Conservation (phyloP, 2,888 invertebrate species). For the Dendrolimus pini region DNA sequence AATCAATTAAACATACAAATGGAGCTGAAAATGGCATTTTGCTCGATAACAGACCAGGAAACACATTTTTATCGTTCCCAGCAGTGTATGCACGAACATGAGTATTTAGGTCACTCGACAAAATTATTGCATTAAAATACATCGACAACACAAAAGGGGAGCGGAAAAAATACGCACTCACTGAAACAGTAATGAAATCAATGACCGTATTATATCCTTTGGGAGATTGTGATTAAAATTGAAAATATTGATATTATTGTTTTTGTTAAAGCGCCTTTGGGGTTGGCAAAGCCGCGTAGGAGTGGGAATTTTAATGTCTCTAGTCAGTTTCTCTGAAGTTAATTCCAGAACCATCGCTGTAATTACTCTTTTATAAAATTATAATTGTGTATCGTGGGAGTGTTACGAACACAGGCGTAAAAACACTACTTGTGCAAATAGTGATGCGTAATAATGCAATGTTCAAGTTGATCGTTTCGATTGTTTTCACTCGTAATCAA, state of each 20-base stretch:
- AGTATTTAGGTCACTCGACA: neutral
- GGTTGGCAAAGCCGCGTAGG: no score
- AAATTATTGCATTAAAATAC: neutral
- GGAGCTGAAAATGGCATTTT: neutral
- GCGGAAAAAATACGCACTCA: neutral
- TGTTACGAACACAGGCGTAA: no score
- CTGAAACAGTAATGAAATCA: neutral
- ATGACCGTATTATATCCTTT: neutral
- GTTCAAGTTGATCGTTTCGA: no score
- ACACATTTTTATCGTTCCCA: neutral
- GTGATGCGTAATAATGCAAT: no score
- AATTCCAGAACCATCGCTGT: no score
- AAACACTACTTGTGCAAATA: no score
- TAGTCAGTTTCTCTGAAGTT: no score
- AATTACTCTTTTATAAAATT: no score
- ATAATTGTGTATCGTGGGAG: no score
- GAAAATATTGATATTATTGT: neutral
- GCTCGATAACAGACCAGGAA: slow-evolving; percentile 1
- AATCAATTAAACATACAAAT: slow-evolving; percentile 1
- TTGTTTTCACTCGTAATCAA: no score
- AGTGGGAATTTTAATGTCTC: no score
- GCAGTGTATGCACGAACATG: neutral
- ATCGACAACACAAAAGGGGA: neutral
- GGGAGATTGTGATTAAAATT: neutral
- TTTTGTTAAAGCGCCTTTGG: no score